Conservation (phyloP, 2,797 vertebrate genomes). For the Xiphophorus birchmanni region DNA sequence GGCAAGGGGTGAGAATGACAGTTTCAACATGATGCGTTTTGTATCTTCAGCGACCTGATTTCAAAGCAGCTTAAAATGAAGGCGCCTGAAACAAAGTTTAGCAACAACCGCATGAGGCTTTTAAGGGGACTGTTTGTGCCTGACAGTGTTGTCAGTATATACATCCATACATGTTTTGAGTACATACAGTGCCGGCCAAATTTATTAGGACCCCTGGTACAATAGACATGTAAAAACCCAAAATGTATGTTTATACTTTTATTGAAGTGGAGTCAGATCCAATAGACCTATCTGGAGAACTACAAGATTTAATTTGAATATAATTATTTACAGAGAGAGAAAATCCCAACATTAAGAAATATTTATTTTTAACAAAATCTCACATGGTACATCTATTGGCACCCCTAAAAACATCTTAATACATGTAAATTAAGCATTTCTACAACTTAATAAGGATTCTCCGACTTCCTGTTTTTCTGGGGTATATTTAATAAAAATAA, state of each 20-base stretch:
- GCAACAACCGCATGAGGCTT: not conserved
- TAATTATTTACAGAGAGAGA: not conserved
- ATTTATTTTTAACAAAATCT: not conserved
- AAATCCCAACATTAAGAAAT: not conserved
- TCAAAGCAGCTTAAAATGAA: constrained; percentile 1
- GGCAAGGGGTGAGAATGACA: constrained; percentile 1
- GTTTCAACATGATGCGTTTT: constrained; percentile 3
- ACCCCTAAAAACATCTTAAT: not conserved
- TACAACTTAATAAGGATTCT: not conserved
- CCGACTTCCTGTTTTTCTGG: not conserved
- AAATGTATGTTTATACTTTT: not conserved
- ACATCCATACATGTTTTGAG: constrained; percentile 28
- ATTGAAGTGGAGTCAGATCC: not conserved
- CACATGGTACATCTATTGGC: not conserved
- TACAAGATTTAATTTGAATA: not conserved
- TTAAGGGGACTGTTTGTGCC: not conserved
- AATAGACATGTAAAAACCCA: not conserved
- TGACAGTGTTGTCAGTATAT: constrained; percentile 27
- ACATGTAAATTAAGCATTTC: not conserved
- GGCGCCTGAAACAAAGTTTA: not conserved
- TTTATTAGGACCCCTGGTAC: not conserved
- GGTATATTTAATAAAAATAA: no score
- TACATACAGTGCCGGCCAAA: not conserved
- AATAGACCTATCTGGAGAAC: not conserved
- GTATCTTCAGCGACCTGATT: not conserved